Evolutionary conservation across 2,113 vertebrate species (phyloP).

Genomic region (Chamaea fasciata): DNA sequence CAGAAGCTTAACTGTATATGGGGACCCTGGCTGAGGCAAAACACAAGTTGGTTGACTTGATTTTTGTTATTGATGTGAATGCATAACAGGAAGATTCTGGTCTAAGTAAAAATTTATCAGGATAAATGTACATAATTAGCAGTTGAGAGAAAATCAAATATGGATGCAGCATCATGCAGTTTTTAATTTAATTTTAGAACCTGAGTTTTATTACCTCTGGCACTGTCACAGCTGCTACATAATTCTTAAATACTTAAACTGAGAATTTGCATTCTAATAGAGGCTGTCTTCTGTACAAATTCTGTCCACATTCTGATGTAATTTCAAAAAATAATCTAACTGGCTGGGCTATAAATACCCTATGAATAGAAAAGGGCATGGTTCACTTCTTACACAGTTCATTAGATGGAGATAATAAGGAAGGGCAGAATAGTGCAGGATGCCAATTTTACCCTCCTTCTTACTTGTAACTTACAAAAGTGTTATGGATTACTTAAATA

Average conservation of each 20-base stretch:
- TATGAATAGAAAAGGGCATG: background rate
- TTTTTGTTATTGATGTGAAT: background rate
- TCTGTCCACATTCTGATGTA: background rate
- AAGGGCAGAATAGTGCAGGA: background rate
- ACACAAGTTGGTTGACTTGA: background rate
- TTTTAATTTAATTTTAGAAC: constrained; percentile 19
- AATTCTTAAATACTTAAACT: background rate
- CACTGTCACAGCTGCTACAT: background rate
- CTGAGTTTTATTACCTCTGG: background rate
- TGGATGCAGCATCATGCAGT: background rate
- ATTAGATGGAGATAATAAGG: background rate
- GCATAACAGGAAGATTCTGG: background rate
- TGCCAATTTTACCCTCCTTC: background rate
- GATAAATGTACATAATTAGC: background rate
- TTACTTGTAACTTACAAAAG: background rate
- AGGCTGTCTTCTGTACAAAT: background rate
- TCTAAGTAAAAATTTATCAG: background rate
- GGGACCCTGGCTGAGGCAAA: background rate
- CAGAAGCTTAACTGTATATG: background rate
- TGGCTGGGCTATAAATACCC: background rate
- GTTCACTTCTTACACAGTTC: background rate
- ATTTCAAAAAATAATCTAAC: background rate
- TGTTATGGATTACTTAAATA: background rate
- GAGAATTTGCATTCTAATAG: background rate
- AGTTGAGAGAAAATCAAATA: background rate